These are phyloP conservation scores for Micrasema minimum DNA, from an alignment of 1,140 invertebrate genomes.

Conservation along the genomic window DNA sequence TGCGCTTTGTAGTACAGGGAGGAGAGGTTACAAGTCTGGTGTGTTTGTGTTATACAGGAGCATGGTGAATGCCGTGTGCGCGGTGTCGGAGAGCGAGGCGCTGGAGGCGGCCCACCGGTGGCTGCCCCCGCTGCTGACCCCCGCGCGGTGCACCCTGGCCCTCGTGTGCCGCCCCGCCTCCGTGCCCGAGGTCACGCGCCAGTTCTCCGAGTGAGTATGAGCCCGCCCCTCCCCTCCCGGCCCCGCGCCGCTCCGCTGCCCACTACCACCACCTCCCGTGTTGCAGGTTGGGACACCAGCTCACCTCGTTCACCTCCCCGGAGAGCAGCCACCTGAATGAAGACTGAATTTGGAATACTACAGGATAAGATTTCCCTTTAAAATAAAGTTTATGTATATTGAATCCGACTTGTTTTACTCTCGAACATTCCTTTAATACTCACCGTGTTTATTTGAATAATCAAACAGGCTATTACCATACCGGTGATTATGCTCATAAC, in stretches of 20 bases:
- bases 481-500: too few species aligned
- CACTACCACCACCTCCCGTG: conserved; percentile 39
- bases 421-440: too few species aligned
- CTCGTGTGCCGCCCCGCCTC: conserved; percentile 84
- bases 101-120: conserved; percentile 75
- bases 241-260: too few species aligned
- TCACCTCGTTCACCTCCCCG: conserved; percentile 64
- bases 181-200: conserved; percentile 71
- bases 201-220: conserved; percentile 77
- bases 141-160: conserved; percentile 69
- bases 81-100: conserved; percentile 75
- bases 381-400: too few species aligned
- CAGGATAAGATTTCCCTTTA: too few species aligned
- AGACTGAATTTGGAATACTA: not conserved
- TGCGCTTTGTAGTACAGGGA: too few species aligned
- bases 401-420: too few species aligned
- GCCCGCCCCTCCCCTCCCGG: not conserved
- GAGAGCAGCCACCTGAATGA: conserved; percentile 68
- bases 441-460: too few species aligned
- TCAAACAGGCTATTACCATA: too few species aligned
- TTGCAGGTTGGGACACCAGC: conserved; percentile 64
- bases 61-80: conserved; percentile 74
- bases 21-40: not conserved
- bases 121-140: conserved; percentile 74
- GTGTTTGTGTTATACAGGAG: conserved; percentile 61